Evolutionary conservation across 2,113 vertebrate species (phyloP).

Genomic region (Rhinopomastus cyanomelas): DNA sequence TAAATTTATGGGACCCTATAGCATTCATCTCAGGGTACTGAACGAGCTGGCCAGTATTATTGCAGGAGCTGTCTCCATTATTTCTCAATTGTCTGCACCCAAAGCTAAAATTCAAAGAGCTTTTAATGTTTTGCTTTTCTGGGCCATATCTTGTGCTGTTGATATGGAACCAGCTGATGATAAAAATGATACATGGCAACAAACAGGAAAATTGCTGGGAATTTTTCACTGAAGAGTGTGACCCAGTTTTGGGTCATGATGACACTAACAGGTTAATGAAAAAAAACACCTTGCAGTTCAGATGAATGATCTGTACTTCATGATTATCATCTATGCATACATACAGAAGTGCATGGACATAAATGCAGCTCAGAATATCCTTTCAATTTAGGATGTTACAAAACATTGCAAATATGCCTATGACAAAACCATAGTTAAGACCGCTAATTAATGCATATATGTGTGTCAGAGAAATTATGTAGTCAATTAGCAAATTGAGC

Average conservation of each 20-base stretch:
- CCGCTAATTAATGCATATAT: neutral
- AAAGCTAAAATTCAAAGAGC: neutral
- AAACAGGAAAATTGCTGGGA: neutral
- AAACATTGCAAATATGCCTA: neutral
- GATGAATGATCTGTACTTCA: neutral
- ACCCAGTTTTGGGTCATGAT: neutral
- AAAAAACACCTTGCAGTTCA: neutral
- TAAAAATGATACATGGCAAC: neutral
- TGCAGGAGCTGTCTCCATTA: too few relatives aligned
- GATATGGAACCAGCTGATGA: fast-evolving
- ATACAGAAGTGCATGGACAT: neutral
- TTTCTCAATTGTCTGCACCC: neutral
- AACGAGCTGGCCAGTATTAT: too few relatives aligned
- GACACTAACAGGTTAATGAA: neutral
- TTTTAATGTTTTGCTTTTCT: neutral
- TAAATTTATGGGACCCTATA: too few relatives aligned
- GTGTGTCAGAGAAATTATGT: constrained; percentile 14
- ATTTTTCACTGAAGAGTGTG: neutral
- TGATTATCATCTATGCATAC: neutral
- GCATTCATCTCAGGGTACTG: too few relatives aligned
- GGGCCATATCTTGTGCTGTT: neutral
- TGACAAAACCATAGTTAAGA: neutral
- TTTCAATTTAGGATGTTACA: neutral
- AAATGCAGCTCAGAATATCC: neutral
- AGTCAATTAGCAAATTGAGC: constrained; percentile 54